Evolutionary conservation across 1,140 invertebrate genomes (phyloP), one percentile per base, ranked within the genome.

Genomic region (Lerema accius): DNA sequence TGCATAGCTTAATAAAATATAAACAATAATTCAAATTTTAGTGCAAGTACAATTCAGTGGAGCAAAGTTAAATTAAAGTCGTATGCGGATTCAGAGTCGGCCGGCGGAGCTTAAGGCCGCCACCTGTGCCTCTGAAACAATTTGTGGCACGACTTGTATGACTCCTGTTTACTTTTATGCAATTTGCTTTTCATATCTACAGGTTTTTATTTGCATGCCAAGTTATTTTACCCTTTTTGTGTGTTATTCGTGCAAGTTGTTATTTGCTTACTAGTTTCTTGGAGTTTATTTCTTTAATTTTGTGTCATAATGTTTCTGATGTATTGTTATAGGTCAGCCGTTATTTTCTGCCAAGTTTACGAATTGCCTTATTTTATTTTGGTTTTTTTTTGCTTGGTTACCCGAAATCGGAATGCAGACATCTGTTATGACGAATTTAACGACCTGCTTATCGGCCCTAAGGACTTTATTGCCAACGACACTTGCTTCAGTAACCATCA

Each of bases 41-140:
- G 71, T 76, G 68, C 72, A 76, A 80, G 75, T 77, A 86, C 78
- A 78, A 85, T 80, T 80, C 71, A 78, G 70, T 73, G 75, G 67
- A 79, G 80, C 77, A 72, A 89, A 89, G 83, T 89, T 89, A 89
- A 89, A 89, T 89, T 86, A 86, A 87, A 89, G 78, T 86, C 80
- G 73, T 69, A 80, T 77, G 71, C 76, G 82, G 84, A 85, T 85
- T 85, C 80, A 76, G 72, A 72, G 80, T 73, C 73, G 73, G 55
- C 73, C 73, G 74, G 58, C 69, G 63, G 49, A 77, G 82, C 82
- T 89, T 80, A 82, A 74, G 77, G 73, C 72, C 66, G 64, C 58
- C 86, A 86, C 86, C 84, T 86, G 86, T 82, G 76, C 78, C 65
- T 67, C 69, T 63, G 45, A 77, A 75, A 84, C 83, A 82, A 86